phyloP scores from a whole-genome alignment of 1,140 invertebrate genomes.

The Chymomyza costata region DNA sequence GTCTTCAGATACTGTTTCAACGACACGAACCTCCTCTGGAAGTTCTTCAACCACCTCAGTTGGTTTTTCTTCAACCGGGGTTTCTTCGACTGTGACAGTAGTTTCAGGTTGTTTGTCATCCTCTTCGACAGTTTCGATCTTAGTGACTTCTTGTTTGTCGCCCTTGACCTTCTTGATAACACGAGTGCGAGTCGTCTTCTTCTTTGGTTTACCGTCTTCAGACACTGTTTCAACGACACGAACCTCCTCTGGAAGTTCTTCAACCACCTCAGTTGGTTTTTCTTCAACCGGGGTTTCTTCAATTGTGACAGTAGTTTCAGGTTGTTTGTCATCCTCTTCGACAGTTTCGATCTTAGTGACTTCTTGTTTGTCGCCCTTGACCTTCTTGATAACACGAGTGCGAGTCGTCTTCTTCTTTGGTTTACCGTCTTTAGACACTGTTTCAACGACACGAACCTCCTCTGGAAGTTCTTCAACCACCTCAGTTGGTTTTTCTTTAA shows the following conservation, averaged over 20 bases:
- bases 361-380: constrained; percentile 60
- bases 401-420: constrained; percentile 30
- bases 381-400: constrained; percentile 56
- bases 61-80: constrained; percentile 15
- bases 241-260: constrained; percentile 24
- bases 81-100: constrained; percentile 45
- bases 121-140: constrained; percentile 74
- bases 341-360: constrained; percentile 69
- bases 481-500: constrained; percentile 20
- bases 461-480: constrained; percentile 21
- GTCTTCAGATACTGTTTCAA: constrained; percentile 10
- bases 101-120: constrained; percentile 65
- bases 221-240: constrained; percentile 7
- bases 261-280: constrained; percentile 14
- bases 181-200: constrained; percentile 43
- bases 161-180: constrained; percentile 60
- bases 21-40: constrained; percentile 20
- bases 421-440: constrained; percentile 5
- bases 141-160: constrained; percentile 60
- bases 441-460: constrained; percentile 16
- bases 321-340: constrained; percentile 70
- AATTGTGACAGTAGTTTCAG: constrained; percentile 53
- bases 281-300: constrained; percentile 32
- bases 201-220: constrained; percentile 13
- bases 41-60: constrained; percentile 19